Percentiles rank a stretch among this genome's conserved stretches.
These are phyloP conservation scores for Knipowitschia caucasica DNA, from an alignment of 2,797 vertebrate genomes.

Conservation along the genomic window DNA sequence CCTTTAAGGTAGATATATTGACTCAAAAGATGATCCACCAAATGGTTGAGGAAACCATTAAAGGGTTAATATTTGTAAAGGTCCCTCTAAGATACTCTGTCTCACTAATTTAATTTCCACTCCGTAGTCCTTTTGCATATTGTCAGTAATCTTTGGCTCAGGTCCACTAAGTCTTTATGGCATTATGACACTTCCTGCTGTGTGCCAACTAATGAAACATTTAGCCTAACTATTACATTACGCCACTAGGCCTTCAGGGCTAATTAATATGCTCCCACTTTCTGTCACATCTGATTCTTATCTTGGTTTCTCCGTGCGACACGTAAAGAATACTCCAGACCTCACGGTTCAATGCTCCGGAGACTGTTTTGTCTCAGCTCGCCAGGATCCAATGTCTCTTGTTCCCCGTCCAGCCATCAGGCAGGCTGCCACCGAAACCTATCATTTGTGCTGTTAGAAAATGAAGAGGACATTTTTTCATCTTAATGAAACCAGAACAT, in stretches of 20 bases:
- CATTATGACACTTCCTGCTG: background rate
- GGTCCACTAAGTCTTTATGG: conserved; percentile 10
- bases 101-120: background rate
- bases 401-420: conserved; percentile 28
- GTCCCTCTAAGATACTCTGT: too few species aligned
- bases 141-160: conserved; percentile 13
- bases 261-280: conserved; percentile 52
- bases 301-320: conserved; percentile 24
- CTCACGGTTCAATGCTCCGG: conserved; percentile 27
- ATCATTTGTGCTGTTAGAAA: conserved; percentile 49
- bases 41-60: too few species aligned
- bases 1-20: too few species aligned
- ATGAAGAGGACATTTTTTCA: conserved; percentile 35
- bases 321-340: conserved; percentile 27
- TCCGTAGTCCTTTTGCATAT: conserved; percentile 7
- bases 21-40: too few species aligned
- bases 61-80: too few species aligned
- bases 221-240: conserved; percentile 23
- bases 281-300: conserved; percentile 44
- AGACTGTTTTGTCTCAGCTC: conserved; percentile 22
- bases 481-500: conserved; percentile 40
- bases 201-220: conserved; percentile 27
- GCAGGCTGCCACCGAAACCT: conserved; percentile 36
- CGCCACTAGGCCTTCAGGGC: conserved; percentile 29
- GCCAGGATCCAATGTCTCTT: conserved; percentile 14